Base-by-base conservation (phyloP, 2,797 vertebrate species). In the Cetoscarus ocellatus region DNA sequence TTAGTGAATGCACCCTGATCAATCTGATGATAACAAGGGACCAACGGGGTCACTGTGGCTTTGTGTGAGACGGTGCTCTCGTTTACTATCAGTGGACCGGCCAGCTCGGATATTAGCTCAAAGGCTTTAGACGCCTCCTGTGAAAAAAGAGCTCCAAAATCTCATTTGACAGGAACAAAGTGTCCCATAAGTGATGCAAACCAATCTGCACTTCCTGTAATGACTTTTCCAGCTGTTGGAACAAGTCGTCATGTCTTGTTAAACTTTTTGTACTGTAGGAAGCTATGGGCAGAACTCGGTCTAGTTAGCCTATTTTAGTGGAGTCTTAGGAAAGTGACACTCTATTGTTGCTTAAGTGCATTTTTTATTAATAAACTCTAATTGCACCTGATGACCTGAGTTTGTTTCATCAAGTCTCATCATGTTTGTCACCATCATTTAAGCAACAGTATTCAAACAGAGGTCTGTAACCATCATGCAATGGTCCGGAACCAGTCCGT, bases 1-100 rank as follows among this genome's bases (percentile, higher is more conserved):
- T 57, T 14, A 70, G 61, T 63, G 85, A 87, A 85, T 80, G 40
- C 79, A 72, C 77, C 72, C 79, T 65, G 93, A 94, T 93, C 84
- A 81, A 19, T 34, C 19, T 17, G 72, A 65, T 51, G 92, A 93
- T 94, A 93, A 85, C 65, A 60, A 40, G n/a, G 67, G 73, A 79
- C 66, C 68, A 56, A 40, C 15, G 8, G 73, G 60, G 74, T 62
- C 49, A 51, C 66, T 34, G 74, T 3, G 67, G 77, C 73, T 84
- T 74, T 50, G 62, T 61, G 67, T 61, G 52, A 67, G 42, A 6
- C 27, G 27, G 27, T 27, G 27, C 49, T 70, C 83, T 75, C 17
- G 50, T 87, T 75, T 67, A 71, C 60, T 59, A 72, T 75, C 86
- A 77, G 79, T 75, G 80, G 5, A 84, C 74, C 48, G 82, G 71